Base-by-base conservation (phyloP, 2,797 vertebrate genomes). In the Falco novaeseelandiae region DNA sequence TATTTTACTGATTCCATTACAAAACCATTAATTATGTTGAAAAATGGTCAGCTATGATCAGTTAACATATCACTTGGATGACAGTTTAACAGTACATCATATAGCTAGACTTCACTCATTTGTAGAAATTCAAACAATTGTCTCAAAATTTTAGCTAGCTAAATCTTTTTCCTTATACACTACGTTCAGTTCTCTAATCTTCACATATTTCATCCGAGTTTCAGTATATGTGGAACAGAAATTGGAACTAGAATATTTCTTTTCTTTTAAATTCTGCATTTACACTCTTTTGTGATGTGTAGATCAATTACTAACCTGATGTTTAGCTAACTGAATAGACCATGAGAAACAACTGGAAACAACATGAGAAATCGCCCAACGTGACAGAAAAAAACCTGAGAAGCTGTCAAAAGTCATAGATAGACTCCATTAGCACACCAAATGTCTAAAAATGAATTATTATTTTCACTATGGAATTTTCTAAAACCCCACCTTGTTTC, bases 251-350 rank as follows among this genome's bases (percentile, higher is more conserved):
- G n/a, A 77, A 38, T 71, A 71, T 36, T 36, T 16, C 5, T 1
- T 40, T 54, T 63, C 23, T 46, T 78, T 66, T 14, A 70, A 82
- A 48, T 66, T 48, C 32, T 74, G 1, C 4, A 2, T 36, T 74
- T 84, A 74, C 0, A 0, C 20, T 71, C 3, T 14, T 3, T 78
- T 70, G 27, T 0, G 0, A 6, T 36, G 4, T 61, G 25, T 14
- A 69, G 18, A 48, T 17, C 44, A 46, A 15, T 49, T 34, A n/a
- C 5, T 46, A 44, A 6, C 30, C 54, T 88, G 40, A 48, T n/a
- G 18, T 55, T 83, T 74, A 71, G 11, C 8, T 59, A 8, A 46
- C 5, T 48, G 32, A 86, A 8, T 12, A 55, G 9, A 14, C 16
- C 11, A 3, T 23, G 14, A 86, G 27, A 57, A 73, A 65, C 11